Evolutionary conservation across 2,797 vertebrate species (phyloP).

Genomic region (Myotis planiceps): DNA sequence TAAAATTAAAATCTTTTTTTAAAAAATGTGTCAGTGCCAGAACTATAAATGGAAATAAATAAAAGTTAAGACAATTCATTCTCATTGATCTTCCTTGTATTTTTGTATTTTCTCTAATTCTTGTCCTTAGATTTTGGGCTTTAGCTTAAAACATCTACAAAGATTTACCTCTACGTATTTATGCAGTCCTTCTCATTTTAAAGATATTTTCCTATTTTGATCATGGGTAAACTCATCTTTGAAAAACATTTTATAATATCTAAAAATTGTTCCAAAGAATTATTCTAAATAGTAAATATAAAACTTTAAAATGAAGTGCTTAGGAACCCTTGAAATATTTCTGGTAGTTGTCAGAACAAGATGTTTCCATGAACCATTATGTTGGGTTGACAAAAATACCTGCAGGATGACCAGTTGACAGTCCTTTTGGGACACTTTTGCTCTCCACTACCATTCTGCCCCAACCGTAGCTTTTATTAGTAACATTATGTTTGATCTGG

Average conservation of each 20-base stretch:
- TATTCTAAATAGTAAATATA: neutral
- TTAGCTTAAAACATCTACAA: neutral
- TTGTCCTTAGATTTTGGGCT: constrained; percentile 10
- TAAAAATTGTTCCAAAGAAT: constrained; percentile 17
- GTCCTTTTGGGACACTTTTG: neutral
- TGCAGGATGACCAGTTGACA: neutral
- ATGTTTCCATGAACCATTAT: neutral
- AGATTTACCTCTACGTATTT: neutral
- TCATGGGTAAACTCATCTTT: neutral
- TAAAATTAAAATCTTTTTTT: constrained; percentile 91
- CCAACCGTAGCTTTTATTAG: neutral
- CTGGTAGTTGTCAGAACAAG: neutral
- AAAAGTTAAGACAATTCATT: constrained; percentile 84
- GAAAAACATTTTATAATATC: constrained; percentile 16
- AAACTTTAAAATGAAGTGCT: neutral
- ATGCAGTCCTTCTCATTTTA: neutral
- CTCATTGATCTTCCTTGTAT: constrained; percentile 43
- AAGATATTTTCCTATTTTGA: neutral
- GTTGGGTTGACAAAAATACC: neutral
- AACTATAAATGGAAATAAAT: constrained; percentile 89
- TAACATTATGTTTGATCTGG: neutral
- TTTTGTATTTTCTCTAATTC: constrained; percentile 11
- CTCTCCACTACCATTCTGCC: neutral
- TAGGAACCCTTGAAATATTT: neutral
- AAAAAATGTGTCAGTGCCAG: constrained; percentile 87